Evolutionary conservation across 2,797 vertebrate genomes (phyloP).

Genomic region (Halcyon leucocephala): DNA sequence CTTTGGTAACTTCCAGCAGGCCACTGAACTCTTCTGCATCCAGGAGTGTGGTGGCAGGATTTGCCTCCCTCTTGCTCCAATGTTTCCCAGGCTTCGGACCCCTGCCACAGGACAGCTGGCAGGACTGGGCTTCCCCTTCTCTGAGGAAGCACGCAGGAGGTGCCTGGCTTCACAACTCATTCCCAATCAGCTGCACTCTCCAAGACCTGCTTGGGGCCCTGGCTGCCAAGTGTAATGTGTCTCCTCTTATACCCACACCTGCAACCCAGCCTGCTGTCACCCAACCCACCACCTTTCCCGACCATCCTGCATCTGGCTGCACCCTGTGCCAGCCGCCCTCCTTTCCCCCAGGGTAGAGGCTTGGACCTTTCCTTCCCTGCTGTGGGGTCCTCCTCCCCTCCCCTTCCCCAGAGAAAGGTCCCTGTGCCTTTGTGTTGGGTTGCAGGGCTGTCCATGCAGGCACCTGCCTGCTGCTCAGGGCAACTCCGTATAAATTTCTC

Average conservation of each 20-base stretch:
- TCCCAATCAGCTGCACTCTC: constrained; percentile 28
- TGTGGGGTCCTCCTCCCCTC: fast-evolving
- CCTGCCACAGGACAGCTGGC: fast-evolving
- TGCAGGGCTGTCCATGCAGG: fast-evolving
- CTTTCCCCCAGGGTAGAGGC: not conserved
- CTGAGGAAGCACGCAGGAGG: not conserved
- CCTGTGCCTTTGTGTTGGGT: not conserved
- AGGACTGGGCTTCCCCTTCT: fast-evolving
- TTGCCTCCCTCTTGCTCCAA: not conserved
- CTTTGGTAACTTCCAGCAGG: not conserved
- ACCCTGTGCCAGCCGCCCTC: not conserved
- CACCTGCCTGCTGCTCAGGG: not conserved
- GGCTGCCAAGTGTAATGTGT: constrained; percentile 33
- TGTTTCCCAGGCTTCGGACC: fast-evolving
- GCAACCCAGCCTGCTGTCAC: constrained; percentile 48
- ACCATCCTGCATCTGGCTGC: not conserved
- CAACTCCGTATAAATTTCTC: not conserved
- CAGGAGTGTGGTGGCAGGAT: not conserved
- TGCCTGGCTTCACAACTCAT: constrained; percentile 25
- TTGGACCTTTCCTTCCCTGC: not conserved
- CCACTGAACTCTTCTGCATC: not conserved
- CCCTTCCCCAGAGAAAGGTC: not conserved
- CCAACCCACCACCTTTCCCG: not conserved
- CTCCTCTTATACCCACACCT: constrained; percentile 54
- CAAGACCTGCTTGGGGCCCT: not conserved